Percentiles rank a stretch among this genome's conserved stretches.
Evolutionary conservation across 2,113 vertebrate species (phyloP).

Genomic region (Cercopithecus mona): DNA sequence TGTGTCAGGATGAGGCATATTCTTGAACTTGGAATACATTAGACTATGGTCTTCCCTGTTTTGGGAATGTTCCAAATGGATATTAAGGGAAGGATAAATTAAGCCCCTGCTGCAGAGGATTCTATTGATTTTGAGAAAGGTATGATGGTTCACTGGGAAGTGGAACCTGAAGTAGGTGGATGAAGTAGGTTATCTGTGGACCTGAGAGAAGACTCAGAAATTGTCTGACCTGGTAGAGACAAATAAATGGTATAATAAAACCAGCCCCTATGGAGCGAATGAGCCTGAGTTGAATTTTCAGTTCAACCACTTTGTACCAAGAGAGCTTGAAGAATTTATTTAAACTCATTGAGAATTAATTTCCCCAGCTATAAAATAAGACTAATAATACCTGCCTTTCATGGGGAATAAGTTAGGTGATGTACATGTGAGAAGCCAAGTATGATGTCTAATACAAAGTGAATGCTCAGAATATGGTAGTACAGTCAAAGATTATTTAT

Average conservation of each 20-base stretch:
- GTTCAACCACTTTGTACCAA: not conserved
- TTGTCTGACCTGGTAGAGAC: not conserved
- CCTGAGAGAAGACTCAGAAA: not conserved
- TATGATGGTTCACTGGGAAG: not conserved
- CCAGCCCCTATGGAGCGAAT: not conserved
- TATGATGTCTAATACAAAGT: not conserved
- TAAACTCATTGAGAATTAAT: not conserved
- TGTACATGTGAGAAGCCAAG: not conserved
- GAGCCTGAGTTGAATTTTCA: not conserved
- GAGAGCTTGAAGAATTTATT: not conserved
- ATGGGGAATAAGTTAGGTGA: not conserved
- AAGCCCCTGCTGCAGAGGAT: not conserved
- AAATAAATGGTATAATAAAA: not conserved
- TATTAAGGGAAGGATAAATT: not conserved
- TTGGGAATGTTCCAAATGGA: not conserved
- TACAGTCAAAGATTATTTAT: not conserved
- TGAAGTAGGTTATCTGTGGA: not conserved
- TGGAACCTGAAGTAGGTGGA: not conserved
- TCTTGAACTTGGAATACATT: not conserved
- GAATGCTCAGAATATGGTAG: not conserved
- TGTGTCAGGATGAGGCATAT: not conserved
- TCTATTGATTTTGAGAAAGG: not conserved
- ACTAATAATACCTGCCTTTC: not conserved
- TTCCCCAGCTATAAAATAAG: not conserved
- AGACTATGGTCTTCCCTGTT: not conserved